Evolutionary conservation across 2,113 vertebrate genomes (phyloP).

Genomic region (Apodemus sylvaticus): DNA sequence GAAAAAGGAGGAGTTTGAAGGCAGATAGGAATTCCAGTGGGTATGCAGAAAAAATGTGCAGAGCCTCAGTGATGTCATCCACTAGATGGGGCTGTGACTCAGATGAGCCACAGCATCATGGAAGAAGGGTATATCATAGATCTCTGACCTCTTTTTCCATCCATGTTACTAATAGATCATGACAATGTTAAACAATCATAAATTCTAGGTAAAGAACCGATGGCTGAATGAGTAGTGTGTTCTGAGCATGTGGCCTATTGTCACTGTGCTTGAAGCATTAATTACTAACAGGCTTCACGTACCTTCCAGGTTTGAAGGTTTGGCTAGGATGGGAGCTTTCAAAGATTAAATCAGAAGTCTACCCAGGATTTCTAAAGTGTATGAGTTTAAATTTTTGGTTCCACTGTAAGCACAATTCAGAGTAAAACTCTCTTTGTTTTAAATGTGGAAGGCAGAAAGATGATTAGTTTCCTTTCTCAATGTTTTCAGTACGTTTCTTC

Average conservation of each 20-base stretch:
- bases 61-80: neutral
- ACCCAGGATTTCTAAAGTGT: neutral
- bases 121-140: neutral
- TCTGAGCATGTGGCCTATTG: neutral
- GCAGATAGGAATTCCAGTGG: neutral
- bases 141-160: neutral
- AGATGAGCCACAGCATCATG: neutral
- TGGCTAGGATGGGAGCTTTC: neutral
- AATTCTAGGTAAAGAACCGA: neutral
- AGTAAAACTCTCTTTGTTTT: constrained; percentile 22
- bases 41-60: neutral
- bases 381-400: neutral
- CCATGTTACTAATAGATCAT: neutral
- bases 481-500: constrained; percentile 14
- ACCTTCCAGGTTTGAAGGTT: neutral
- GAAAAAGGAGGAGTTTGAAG: neutral
- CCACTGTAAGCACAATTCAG: neutral
- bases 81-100: neutral
- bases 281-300: neutral
- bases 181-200: neutral
- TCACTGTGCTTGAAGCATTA: neutral
- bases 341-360: constrained; percentile 30
- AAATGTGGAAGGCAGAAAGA: constrained; percentile 26
- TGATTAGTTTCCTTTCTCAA: constrained; percentile 1
- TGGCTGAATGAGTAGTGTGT: neutral